Evolutionary conservation across 2,888 invertebrate species (phyloP).

Genomic region (Magallana nippona): DNA sequence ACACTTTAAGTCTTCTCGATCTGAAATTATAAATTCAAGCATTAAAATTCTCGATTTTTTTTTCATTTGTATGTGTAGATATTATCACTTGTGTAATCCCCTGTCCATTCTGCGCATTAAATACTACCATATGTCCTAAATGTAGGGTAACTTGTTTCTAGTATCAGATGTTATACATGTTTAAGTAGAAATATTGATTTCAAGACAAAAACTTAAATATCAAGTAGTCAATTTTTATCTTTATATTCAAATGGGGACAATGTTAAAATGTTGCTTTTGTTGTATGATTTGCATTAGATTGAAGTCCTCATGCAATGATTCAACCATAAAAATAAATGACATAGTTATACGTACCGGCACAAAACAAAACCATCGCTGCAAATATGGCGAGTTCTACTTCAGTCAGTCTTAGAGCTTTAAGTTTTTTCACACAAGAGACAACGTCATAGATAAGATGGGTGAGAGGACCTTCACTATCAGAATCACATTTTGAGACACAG

Average conservation of each 20-base stretch:
- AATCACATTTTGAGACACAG: slow-evolving; percentile 24
- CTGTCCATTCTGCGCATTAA: no score
- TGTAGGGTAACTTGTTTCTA: no score
- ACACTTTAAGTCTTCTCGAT: slow-evolving; percentile 63
- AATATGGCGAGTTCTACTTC: slow-evolving; percentile 67
- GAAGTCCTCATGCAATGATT: not conserved
- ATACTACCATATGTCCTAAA: no score
- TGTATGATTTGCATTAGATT: no score
- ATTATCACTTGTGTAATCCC: no score
- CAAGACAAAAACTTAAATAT: no score
- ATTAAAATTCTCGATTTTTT: not conserved
- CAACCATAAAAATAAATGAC: not conserved
- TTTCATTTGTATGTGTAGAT: no score
- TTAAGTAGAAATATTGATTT: no score
- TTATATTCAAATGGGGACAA: no score
- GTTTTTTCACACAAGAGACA: slow-evolving; percentile 55
- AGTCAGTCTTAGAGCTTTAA: slow-evolving; percentile 60
- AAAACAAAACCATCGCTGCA: slow-evolving; percentile 66
- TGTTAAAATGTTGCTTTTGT: no score
- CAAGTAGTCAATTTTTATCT: no score
- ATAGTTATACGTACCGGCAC: slow-evolving; percentile 63
- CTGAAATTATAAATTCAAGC: slow-evolving; percentile 52
- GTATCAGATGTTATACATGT: no score
- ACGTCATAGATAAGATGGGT: slow-evolving; percentile 62
- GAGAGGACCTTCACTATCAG: slow-evolving; percentile 58